phyloP scores from a whole-genome alignment of 1,140 invertebrate species.

The Harpegnathos saltator region DNA sequence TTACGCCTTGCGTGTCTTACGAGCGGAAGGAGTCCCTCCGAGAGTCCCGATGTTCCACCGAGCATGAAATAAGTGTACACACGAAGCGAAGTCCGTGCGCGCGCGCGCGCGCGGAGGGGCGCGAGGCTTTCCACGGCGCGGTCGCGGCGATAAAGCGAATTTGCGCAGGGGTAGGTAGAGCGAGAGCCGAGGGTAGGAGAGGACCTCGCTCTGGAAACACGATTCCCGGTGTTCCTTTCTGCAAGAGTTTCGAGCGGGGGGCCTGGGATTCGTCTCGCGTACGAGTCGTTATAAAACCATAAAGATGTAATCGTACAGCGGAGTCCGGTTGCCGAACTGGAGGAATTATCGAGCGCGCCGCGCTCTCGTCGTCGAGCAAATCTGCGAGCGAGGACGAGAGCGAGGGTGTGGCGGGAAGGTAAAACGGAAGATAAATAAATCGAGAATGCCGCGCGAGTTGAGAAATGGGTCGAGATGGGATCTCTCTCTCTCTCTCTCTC shows the following conservation, averaged over 20 bases:
- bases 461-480: neutral
- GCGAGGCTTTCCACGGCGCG: conserved; percentile 62
- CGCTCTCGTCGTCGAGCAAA: neutral
- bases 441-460: neutral
- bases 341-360: conserved; percentile 25
- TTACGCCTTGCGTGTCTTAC: conserved; percentile 33
- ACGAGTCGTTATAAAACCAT: conserved; percentile 72
- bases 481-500: neutral
- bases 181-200: conserved; percentile 13
- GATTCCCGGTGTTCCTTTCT: conserved; percentile 46
- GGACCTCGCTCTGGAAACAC: conserved; percentile 48
- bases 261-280: conserved; percentile 66
- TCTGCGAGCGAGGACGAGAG: neutral
- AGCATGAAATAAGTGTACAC: conserved; percentile 76
- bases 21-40: conserved; percentile 60
- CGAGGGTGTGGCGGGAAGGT: neutral
- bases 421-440: conserved; percentile 35
- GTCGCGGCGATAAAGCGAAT: conserved; percentile 71
- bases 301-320: conserved; percentile 73
- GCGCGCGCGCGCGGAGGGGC: neutral
- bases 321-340: neutral
- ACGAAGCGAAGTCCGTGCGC: conserved; percentile 52
- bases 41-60: conserved; percentile 57
- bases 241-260: conserved; percentile 67
- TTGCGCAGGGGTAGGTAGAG: conserved; percentile 42